phyloP scores from a whole-genome alignment of 2,113 vertebrate genomes.

The Jacana jacana region DNA sequence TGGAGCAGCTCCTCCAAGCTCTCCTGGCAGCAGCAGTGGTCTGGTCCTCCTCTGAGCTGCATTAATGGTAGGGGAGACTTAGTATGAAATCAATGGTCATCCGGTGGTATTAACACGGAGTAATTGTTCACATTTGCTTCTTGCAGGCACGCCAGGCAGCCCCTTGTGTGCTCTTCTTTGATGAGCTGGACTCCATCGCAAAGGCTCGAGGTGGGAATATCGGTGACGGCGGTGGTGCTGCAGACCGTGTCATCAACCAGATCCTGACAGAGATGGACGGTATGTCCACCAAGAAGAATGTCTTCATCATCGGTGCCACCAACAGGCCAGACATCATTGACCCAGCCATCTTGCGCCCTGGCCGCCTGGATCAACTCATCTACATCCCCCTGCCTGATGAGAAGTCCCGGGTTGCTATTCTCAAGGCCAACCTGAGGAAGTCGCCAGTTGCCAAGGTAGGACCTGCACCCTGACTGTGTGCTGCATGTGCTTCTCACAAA shows the following conservation, averaged over 20 bases:
- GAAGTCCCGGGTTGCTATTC: conserved; percentile 95
- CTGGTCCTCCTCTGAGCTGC: not conserved
- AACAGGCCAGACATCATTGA: conserved; percentile 98
- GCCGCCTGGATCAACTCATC: conserved; percentile 96
- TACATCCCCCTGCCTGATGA: conserved; percentile 97
- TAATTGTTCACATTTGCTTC: not conserved
- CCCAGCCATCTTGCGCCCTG: conserved; percentile 94
- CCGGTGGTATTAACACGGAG: not conserved
- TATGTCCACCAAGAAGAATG: conserved; percentile 99
- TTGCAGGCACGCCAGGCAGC: conserved; percentile 93
- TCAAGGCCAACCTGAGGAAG: conserved; percentile 97
- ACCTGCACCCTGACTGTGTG: not conserved
- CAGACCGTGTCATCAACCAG: conserved; percentile 98
- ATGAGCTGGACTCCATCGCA: conserved; percentile 97
- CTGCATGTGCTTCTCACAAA: fast-evolving
- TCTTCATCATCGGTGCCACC: conserved; percentile 98
- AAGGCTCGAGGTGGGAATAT: conserved; percentile 97
- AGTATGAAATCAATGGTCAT: not conserved
- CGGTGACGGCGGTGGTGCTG: conserved; percentile 93
- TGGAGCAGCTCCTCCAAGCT: not conserved
- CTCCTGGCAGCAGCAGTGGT: not conserved
- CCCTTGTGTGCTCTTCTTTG: conserved; percentile 96
- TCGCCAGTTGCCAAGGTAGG: conserved; percentile 94
- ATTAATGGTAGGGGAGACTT: not conserved
- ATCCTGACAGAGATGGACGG: conserved; percentile 99